These are phyloP conservation scores for Perodicticus potto DNA, from an alignment of 2,797 vertebrate species.

Conservation along the genomic window DNA sequence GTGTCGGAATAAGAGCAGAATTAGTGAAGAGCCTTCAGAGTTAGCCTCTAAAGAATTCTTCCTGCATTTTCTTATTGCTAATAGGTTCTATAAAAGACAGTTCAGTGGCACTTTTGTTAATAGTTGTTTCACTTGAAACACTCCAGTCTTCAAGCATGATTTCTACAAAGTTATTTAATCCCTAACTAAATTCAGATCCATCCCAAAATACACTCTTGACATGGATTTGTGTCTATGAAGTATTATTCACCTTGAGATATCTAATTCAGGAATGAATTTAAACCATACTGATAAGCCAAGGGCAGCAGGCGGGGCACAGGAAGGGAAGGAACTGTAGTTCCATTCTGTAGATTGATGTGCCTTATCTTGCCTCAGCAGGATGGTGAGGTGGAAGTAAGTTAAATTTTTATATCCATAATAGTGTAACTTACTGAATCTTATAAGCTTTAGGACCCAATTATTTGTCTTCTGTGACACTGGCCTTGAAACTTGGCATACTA, in stretches of 20 bases:
- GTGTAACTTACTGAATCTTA: neutral
- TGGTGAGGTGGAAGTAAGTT: neutral
- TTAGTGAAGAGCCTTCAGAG: neutral
- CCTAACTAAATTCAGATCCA: neutral
- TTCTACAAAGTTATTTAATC: slow-evolving; percentile 1
- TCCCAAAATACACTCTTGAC: neutral
- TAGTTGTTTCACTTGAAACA: neutral
- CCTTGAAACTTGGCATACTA: neutral
- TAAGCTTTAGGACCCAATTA: neutral
- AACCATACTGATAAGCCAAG: neutral
- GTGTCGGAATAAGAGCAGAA: neutral
- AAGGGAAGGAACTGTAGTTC: neutral
- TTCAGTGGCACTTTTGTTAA: neutral
- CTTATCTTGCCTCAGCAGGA: slow-evolving; percentile 35
- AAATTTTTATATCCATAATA: neutral
- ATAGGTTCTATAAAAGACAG: neutral
- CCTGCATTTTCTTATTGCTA: neutral
- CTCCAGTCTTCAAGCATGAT: neutral
- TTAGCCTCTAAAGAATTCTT: neutral
- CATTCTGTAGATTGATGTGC: neutral
- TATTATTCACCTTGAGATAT: neutral
- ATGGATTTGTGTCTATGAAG: neutral
- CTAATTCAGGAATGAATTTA: neutral
- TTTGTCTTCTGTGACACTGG: neutral
- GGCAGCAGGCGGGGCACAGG: accelerated